phyloP scores from a whole-genome alignment of 2,113 vertebrate species.

The Noctilio leporinus region DNA sequence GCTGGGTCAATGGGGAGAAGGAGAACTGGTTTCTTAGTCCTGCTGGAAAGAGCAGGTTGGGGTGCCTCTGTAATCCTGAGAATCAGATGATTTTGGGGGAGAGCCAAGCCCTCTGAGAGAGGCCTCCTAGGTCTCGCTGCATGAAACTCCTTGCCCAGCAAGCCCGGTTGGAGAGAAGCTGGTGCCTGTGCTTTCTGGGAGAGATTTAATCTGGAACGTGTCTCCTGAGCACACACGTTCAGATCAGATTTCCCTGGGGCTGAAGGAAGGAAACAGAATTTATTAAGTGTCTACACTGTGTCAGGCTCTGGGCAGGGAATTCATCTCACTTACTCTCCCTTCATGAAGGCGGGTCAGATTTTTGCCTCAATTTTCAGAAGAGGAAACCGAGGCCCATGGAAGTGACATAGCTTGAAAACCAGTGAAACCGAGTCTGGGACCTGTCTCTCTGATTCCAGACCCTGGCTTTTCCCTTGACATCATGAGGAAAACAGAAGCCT shows the following conservation, averaged over 20 bases:
- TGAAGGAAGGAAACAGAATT: background rate
- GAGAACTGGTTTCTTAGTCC: background rate
- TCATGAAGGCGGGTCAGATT: background rate
- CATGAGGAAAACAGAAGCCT: rapidly evolving
- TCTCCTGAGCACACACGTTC: background rate
- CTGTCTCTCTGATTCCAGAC: background rate
- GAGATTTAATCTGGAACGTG: background rate
- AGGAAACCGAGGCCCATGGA: background rate
- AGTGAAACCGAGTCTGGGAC: background rate
- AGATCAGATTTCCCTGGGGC: background rate
- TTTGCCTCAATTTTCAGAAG: background rate
- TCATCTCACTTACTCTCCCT: background rate
- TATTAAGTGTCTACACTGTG: rapidly evolving
- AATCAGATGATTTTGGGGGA: background rate
- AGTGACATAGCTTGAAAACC: background rate
- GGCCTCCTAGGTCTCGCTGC: rapidly evolving
- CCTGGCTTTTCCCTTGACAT: background rate
- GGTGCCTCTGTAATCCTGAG: background rate
- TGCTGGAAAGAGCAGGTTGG: background rate
- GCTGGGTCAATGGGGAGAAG: background rate
- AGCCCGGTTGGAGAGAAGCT: background rate
- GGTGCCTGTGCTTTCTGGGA: background rate
- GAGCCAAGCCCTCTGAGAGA: background rate
- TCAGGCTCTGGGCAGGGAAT: background rate
- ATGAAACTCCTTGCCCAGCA: background rate